Conservation (phyloP, 2,113 vertebrate species). For the Periophthalmodon schlosseri region DNA sequence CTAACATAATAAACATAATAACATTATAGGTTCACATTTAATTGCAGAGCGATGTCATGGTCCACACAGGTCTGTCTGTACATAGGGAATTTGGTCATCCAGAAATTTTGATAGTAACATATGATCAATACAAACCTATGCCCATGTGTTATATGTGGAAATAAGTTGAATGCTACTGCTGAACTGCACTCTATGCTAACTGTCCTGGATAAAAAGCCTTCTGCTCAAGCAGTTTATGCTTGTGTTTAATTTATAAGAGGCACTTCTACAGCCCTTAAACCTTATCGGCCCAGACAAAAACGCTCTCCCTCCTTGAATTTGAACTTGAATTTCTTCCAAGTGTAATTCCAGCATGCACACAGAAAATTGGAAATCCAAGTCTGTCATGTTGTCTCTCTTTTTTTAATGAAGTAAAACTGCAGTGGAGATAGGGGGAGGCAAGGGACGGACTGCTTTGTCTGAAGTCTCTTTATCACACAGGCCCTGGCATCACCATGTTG, state of each 20-base stretch:
- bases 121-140: not conserved
- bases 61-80: no score
- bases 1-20: no score
- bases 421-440: conserved; percentile 48
- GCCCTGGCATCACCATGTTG: conserved; percentile 40
- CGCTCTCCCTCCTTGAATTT: conserved; percentile 24
- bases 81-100: not conserved
- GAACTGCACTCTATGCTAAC: conserved; percentile 18
- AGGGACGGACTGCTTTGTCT: conserved; percentile 47
- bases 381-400: conserved; percentile 33
- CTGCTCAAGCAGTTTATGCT: conserved; percentile 18
- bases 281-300: conserved; percentile 49
- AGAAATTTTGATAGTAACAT: not conserved
- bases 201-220: conserved; percentile 31
- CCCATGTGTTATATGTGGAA: not conserved
- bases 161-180: not conserved
- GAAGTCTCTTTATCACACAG: conserved; percentile 51
- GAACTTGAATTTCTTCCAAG: conserved; percentile 46
- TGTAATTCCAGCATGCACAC: conserved; percentile 30
- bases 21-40: no score
- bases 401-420: conserved; percentile 31
- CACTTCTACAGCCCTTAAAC: conserved; percentile 33
- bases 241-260: conserved; percentile 32
- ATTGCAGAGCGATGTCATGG: no score
- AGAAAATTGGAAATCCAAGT: conserved; percentile 41